phyloP scores from a whole-genome alignment of 1,140 invertebrate genomes.

The Intoshia linei region DNA sequence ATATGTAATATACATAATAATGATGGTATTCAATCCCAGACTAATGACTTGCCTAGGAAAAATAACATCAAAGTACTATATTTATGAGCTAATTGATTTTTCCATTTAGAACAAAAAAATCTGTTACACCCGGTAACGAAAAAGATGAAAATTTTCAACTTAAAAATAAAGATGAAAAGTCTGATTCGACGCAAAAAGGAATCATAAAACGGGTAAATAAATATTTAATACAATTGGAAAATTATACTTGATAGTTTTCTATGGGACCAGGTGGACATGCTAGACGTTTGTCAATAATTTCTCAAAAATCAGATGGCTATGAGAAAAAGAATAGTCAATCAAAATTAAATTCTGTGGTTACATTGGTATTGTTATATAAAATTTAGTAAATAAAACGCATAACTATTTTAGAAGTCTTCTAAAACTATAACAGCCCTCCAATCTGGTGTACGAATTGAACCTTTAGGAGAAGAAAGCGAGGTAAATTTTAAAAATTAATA shows the following conservation, averaged over 20 bases:
- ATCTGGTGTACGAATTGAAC: no score
- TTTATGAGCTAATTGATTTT: neutral
- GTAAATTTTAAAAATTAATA: no score
- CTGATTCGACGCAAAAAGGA: neutral
- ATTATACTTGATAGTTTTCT: neutral
- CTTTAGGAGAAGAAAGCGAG: no score
- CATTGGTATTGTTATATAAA: no score
- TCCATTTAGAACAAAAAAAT: neutral
- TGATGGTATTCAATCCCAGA: slow-evolving; percentile 7
- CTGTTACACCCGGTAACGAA: neutral
- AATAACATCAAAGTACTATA: slow-evolving; percentile 3
- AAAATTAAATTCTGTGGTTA: no score
- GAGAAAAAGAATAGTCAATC: no score
- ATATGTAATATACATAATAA: slow-evolving; percentile 5
- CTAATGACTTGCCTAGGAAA: slow-evolving; percentile 6
- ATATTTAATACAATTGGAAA: neutral
- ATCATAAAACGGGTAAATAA: neutral
- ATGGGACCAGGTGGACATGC: no score
- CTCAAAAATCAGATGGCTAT: no score
- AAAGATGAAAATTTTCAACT: neutral
- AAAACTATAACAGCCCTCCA: no score
- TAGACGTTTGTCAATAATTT: no score
- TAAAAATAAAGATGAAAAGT: neutral
- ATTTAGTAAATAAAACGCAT: no score
- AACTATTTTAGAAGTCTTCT: no score